A percentile compares a stretch with the other conserved stretches of the same genome.
Evolutionary conservation across 2,113 vertebrate species (phyloP).

Genomic region (Acinonyx jubatus): DNA sequence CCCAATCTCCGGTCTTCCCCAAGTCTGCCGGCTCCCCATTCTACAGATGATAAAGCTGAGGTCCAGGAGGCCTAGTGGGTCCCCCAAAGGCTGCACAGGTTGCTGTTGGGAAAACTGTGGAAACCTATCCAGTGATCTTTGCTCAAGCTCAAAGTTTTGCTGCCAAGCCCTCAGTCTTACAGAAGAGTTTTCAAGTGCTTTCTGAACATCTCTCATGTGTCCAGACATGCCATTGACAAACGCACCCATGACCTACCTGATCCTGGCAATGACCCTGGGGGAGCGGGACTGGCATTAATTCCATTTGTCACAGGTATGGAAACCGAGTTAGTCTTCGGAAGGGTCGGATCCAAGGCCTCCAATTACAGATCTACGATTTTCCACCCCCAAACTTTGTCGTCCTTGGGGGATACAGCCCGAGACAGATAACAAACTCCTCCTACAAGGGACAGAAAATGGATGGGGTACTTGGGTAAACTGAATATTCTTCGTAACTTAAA

Average conservation of each 20-base stretch:
- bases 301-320: neutral
- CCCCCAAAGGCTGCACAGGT: neutral
- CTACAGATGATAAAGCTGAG: neutral
- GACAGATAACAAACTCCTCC: neutral
- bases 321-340: neutral
- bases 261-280: neutral
- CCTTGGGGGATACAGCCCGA: neutral
- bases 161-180: neutral
- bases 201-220: neutral
- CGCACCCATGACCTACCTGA: neutral
- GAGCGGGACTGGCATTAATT: neutral
- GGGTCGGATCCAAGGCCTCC: neutral
- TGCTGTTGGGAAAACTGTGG: neutral
- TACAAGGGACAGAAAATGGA: neutral
- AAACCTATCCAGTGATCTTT: neutral
- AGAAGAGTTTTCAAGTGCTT: neutral
- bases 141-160: neutral
- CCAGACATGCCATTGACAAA: neutral
- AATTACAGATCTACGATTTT: neutral
- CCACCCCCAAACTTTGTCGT: neutral
- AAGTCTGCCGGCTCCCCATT: neutral
- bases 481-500: conserved; percentile 56
- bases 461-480: conserved; percentile 18
- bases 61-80: neutral
- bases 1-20: neutral